Conservation (phyloP, 2,113 vertebrate genomes). For the Mionectes macconnelli region DNA sequence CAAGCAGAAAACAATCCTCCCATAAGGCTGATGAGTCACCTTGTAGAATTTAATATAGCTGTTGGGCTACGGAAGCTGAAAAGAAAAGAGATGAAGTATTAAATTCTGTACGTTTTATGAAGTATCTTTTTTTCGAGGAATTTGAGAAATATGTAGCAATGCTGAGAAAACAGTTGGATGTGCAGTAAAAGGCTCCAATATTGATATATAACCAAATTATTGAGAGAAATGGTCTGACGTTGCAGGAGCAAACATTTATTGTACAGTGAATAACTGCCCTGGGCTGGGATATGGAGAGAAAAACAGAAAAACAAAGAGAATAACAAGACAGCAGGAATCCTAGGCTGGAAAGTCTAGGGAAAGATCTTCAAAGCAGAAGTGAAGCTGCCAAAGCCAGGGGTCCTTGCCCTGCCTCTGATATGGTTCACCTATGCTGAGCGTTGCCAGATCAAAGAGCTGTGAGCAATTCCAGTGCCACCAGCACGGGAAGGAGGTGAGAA, state of each 20-base stretch:
- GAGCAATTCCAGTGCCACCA: not conserved
- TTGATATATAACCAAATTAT: not conserved
- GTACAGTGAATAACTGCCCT: not conserved
- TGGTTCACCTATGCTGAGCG: not conserved
- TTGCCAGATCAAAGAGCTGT: not conserved
- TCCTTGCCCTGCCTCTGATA: not conserved
- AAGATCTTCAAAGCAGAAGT: slow-evolving; percentile 2
- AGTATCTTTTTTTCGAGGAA: not conserved
- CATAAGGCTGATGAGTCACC: not conserved
- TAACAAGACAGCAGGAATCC: not conserved
- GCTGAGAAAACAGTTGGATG: not conserved
- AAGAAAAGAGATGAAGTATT: not conserved
- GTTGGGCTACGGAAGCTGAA: not conserved
- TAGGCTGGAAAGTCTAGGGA: not conserved
- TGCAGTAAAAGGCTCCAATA: not conserved
- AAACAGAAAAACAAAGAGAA: not conserved
- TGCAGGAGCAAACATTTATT: not conserved
- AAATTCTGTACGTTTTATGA: not conserved
- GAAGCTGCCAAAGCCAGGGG: not conserved
- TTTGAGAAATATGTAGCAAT: not conserved
- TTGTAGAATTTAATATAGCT: not conserved
- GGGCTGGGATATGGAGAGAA: not conserved
- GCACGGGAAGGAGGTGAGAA: not conserved
- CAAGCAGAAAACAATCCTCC: not conserved
- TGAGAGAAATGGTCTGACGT: not conserved